Conservation (phyloP, 2,113 vertebrate genomes). For the Mesitornis unicolor region DNA sequence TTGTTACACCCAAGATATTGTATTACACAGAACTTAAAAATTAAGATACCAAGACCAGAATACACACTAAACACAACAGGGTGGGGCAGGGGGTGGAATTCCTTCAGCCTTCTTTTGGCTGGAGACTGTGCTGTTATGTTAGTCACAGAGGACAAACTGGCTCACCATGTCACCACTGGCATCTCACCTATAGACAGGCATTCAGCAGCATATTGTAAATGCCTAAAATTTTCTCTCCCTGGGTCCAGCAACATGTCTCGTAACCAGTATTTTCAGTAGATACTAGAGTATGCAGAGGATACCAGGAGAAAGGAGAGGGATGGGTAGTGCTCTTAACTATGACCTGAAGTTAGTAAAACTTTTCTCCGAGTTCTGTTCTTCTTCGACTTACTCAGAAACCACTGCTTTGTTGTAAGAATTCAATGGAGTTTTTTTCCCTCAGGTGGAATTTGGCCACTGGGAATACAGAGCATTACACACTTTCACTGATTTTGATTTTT, state of each 20-base stretch:
- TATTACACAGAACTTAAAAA: background rate
- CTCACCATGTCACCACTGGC: background rate
- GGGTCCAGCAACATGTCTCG: background rate
- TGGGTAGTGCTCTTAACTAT: background rate
- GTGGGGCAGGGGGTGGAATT: fast-evolving
- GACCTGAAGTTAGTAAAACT: background rate
- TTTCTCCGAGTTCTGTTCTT: background rate
- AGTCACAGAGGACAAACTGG: background rate
- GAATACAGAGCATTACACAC: background rate
- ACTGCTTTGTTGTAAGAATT: background rate
- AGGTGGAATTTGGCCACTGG: background rate
- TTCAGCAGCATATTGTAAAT: background rate
- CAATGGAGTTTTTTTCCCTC: no score
- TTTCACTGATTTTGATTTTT: no score
- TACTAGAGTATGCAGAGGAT: background rate
- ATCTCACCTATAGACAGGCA: background rate
- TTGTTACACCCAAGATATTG: background rate
- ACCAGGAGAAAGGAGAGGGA: background rate
- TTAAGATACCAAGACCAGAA: background rate
- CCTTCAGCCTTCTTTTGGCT: background rate
- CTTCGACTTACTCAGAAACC: background rate
- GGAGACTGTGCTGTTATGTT: background rate
- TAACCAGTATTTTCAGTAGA: background rate
- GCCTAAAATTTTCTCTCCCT: background rate
- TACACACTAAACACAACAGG: background rate